Evolutionary conservation across 2,888 invertebrate genomes (phyloP).

Genomic region (Chymomyza caudatula): DNA sequence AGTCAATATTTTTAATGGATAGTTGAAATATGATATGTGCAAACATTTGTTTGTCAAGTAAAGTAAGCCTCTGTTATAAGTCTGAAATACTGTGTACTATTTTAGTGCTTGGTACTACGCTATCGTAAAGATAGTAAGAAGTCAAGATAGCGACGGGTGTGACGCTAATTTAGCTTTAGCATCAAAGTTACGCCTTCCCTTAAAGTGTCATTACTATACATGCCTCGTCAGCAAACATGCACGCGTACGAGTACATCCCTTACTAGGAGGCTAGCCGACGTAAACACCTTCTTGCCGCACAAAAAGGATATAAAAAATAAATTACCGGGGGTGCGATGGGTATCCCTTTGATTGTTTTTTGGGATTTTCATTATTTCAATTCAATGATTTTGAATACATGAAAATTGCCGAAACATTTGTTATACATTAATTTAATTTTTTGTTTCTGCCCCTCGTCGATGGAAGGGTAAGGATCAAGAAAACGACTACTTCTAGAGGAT

Average conservation of each 20-base stretch:
- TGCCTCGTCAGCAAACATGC: slow-evolving; percentile 58
- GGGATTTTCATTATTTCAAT: slow-evolving; percentile 76
- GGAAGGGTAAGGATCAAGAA: no score
- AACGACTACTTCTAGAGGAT: not conserved
- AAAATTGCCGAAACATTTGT: slow-evolving; percentile 75
- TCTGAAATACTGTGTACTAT: no score
- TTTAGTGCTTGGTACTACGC: no score
- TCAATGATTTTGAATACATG: slow-evolving; percentile 75
- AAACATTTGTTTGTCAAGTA: not conserved
- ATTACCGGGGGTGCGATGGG: slow-evolving; percentile 17
- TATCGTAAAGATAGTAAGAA: not conserved
- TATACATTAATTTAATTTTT: slow-evolving; percentile 66
- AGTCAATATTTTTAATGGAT: no score
- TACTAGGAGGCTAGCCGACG: not conserved
- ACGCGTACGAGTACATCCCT: slow-evolving; percentile 36
- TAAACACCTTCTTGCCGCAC: slow-evolving; percentile 25
- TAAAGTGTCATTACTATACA: slow-evolving; percentile 51
- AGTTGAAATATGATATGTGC: no score
- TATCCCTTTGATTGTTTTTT: slow-evolving; percentile 73
- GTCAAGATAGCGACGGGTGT: not conserved
- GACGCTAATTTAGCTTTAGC: slow-evolving; percentile 57
- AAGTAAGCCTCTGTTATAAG: no score
- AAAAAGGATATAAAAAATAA: slow-evolving; percentile 16
- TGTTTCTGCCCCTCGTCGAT: not conserved
- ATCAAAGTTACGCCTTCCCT: slow-evolving; percentile 52